Base-by-base conservation (phyloP, 2,888 invertebrate species). In the Fragum fragum region DNA sequence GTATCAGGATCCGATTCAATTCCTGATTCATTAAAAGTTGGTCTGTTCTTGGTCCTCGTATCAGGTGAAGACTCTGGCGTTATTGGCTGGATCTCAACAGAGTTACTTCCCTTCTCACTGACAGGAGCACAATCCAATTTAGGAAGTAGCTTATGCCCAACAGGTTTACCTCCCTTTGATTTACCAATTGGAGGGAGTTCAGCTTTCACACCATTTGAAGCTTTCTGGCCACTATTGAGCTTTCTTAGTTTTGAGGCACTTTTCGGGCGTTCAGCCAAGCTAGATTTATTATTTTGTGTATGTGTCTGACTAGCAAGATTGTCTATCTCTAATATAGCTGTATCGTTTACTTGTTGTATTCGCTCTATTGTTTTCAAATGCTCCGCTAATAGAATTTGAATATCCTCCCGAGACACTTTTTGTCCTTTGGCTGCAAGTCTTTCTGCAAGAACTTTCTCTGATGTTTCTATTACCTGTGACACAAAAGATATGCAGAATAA, bases 341-440 rank as follows among this genome's bases (percentile, higher is more conserved):
- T 76, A n/a, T 87, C 87, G 28, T 86, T 78, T 0, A 88, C 88
- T 70, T 88, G 86, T 28, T 89, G 87, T 21, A 89, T 69, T 42
- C 86, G 87, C 78, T 89, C 89, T 9, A 89, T 86, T 2, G 88
- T 87, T 66, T 86, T 83, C 18, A 89, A 68, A 73, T 89, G 89
- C 32, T 89, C 89, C 0, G 88, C 89, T 6, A 89, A 79, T 18
- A 88, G 61, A 42, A 83, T 82, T 28, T 85, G 73, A 21, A 89
- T 81, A 36, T 89, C 89, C 21, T 87, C 87, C 47, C 85, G 76
- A 0, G 82, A 79, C 11, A 89, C 72, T 14, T 47, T 39, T 23
- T 70, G 52, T 14, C 87, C 85, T 52, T 86, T 88, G n/a, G 74
- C 70, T 2, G 77, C 75, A 0, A 89, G 76, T 63, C 81, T 75